A percentile compares a stretch with the other conserved stretches of the same genome.
phyloP scores from a whole-genome alignment of 2,888 invertebrate genomes.

The Netelia melanura region DNA sequence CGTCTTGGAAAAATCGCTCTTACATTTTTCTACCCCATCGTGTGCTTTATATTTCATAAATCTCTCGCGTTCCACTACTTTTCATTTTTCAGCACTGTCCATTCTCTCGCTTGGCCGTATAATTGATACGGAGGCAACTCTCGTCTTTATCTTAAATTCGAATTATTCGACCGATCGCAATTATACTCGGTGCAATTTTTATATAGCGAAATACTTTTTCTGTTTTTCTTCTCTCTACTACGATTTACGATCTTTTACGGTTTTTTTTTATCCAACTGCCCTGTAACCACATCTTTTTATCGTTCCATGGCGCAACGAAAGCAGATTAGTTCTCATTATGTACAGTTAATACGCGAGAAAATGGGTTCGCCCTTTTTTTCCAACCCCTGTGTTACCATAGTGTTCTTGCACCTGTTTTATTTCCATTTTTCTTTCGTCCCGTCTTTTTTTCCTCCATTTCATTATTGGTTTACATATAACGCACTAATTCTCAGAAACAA shows the following conservation, averaged over 20 bases:
- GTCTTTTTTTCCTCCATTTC: neutral
- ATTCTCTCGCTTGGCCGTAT: neutral
- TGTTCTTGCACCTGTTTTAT: no score
- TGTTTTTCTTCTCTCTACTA: conserved; percentile 69
- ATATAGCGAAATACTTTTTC: conserved; percentile 74
- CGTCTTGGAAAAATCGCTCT: neutral
- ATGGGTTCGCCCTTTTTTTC: neutral
- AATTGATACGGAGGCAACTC: neutral
- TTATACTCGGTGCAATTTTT: conserved; percentile 72
- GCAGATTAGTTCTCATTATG: neutral
- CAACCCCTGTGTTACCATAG: neutral
- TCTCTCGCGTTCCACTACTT: neutral
- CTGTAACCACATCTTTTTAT: neutral
- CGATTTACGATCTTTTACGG: neutral
- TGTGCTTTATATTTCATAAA: conserved; percentile 6
- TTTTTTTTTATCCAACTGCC: neutral
- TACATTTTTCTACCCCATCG: conserved; percentile 30
- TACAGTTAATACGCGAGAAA: neutral
- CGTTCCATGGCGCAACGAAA: neutral
- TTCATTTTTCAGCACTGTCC: neutral
- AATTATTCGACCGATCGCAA: neutral
- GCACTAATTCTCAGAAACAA: neutral
- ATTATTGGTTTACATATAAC: neutral
- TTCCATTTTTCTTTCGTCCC: neutral
- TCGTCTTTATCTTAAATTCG: neutral